Percentiles rank a stretch among this genome's conserved stretches.
phyloP scores from a whole-genome alignment of 2,113 vertebrate species.

The Alouatta palliata region DNA sequence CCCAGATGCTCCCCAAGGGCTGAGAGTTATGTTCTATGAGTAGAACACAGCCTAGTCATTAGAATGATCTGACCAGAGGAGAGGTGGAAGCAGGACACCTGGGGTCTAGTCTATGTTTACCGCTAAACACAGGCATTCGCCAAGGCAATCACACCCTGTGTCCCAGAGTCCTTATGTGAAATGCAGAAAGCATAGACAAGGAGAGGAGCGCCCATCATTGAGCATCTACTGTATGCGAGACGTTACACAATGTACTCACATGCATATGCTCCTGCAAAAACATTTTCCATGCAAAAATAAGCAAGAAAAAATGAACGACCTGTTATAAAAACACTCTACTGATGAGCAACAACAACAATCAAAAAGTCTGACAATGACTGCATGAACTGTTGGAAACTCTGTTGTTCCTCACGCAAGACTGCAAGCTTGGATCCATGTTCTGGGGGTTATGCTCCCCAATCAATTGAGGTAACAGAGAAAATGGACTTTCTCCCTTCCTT shows the following conservation, averaged over 20 bases:
- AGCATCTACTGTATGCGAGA: background rate
- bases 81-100: background rate
- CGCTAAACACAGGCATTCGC: background rate
- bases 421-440: background rate
- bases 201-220: background rate
- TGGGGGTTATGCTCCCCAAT: accelerated
- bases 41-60: background rate
- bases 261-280: background rate
- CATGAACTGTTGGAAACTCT: background rate
- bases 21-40: background rate
- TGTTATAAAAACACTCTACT: background rate
- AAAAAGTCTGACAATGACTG: background rate
- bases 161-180: background rate
- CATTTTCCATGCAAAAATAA: slow-evolving; percentile 23
- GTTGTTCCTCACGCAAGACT: background rate
- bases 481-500: background rate
- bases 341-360: background rate
- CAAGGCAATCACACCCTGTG: background rate
- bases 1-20: background rate
- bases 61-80: background rate
- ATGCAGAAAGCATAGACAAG: background rate
- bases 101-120: background rate
- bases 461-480: background rate
- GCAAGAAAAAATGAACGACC: background rate
- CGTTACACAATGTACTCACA: background rate